A percentile compares a stretch with the other conserved stretches of the same genome.
These are phyloP conservation scores for Drosophila nasuta DNA, from an alignment of 1,140 invertebrate species.

Conservation along the genomic window DNA sequence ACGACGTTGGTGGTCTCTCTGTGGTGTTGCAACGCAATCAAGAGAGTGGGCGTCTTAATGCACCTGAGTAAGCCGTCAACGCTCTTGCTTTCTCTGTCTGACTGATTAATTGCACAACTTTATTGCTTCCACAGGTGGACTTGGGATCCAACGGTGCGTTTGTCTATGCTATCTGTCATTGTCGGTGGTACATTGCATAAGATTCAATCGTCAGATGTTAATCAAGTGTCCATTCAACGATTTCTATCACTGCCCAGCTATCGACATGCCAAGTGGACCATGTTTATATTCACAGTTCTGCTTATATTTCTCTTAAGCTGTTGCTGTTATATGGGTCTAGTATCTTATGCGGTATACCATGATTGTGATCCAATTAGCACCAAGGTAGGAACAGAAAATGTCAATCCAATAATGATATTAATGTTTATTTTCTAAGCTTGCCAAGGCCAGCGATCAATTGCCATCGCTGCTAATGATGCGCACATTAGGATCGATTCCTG, in stretches of 20 bases:
- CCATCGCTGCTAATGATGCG: conserved; percentile 92
- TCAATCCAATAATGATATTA: conserved; percentile 20
- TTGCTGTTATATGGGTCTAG: conserved; percentile 90
- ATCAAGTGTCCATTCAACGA: conserved; percentile 94
- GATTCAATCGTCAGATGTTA: conserved; percentile 93
- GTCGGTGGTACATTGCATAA: conserved; percentile 94
- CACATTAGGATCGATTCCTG: conserved; percentile 89
- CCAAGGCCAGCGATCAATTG: conserved; percentile 90
- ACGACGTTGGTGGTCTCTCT: conserved; percentile 91
- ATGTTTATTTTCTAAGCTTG: conserved; percentile 80
- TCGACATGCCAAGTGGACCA: conserved; percentile 77
- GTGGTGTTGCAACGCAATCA: conserved; percentile 90
- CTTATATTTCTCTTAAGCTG: conserved; percentile 88
- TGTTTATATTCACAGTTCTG: conserved; percentile 88
- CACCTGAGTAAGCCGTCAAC: conserved; percentile 88
- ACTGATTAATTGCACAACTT: background rate
- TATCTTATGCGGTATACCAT: conserved; percentile 92
- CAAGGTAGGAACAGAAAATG: conserved; percentile 68
- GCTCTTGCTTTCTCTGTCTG: too few relatives aligned
- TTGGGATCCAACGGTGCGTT: conserved; percentile 89
- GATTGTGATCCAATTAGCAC: conserved; percentile 91
- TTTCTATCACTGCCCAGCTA: conserved; percentile 86
- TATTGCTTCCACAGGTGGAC: conserved; percentile 86
- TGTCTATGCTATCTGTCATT: conserved; percentile 91
- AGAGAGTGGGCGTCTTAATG: conserved; percentile 90